phyloP scores from a whole-genome alignment of 2,797 vertebrate genomes.

The Hydrocynus forskahlii region DNA sequence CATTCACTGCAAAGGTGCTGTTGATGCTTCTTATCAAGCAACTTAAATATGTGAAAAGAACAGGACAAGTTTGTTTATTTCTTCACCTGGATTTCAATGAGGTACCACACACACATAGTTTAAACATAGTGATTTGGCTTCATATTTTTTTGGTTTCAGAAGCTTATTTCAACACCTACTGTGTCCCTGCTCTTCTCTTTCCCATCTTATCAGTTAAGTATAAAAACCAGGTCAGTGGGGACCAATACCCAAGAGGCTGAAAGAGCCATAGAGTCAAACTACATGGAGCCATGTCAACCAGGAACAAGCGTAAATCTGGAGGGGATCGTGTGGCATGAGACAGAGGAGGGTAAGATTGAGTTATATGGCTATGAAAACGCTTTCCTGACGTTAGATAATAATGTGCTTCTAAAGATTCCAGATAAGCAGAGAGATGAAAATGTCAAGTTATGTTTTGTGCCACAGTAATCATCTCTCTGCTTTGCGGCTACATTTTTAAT shows the following conservation, averaged over 20 bases:
- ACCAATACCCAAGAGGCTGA: constrained; percentile 92
- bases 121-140: no score
- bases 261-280: constrained; percentile 87
- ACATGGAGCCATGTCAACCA: constrained; percentile 94
- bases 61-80: background rate
- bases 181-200: constrained; percentile 84
- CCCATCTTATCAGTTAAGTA: constrained; percentile 86
- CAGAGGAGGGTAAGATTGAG: constrained; percentile 88
- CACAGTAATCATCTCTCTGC: background rate
- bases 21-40: background rate
- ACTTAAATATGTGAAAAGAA: no score
- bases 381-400: background rate
- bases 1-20: background rate
- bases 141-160: background rate
- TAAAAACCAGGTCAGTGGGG: constrained; percentile 94
- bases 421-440: background rate
- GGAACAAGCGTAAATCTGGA: constrained; percentile 98
- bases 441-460: background rate
- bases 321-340: constrained; percentile 99
- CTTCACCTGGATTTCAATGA: background rate
- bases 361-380: background rate
- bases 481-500: background rate
- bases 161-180: constrained; percentile 66
- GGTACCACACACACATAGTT: background rate
- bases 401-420: background rate